Base-by-base conservation (phyloP, 2,113 vertebrate species). In the Silurus meridionalis region DNA sequence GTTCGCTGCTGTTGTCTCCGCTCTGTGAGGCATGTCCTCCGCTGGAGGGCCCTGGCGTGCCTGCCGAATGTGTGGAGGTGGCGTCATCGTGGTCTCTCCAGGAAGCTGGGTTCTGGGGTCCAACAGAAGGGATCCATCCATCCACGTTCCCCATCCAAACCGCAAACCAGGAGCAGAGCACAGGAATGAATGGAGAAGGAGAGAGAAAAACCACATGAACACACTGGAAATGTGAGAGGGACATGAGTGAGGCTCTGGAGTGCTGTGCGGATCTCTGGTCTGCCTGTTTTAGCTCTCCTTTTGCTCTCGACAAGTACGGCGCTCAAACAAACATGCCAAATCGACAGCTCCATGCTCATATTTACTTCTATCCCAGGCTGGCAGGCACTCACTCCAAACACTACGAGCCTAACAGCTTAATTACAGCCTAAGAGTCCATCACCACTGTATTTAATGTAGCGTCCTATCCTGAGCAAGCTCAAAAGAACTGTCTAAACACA, bases 81-180 rank as follows among this genome's bases (percentile, higher is more conserved):
- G 98, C 98, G 90, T 99, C 98, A 93, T 99, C 98, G 6, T 99
- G 98, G 94, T 99, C 98, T 98, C 98, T 96, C 98, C 98, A 99
- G 94, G 98, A 99, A 92, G 97, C 96, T 93, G 98, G 98, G 94
- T 99, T 99, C 98, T 99, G 95, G 88, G 94, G 94, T 94, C 86
- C 53, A 86, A 89, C 83, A 88, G 90, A 88, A 87, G 87, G 88
- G 90, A 92, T 90, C 88, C 91, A 91, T 93, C 95, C 95, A 91
- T 93, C 94, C 95, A 95, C 93, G 93, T 95, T 96, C 94, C 94
- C 92, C 95, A 94, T 96, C 96, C 95, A 95, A 94, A 94, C 94
- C 95, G 91, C 94, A 96, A 94, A 95, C 94, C 93, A 95, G 92
- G 94, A 95, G 92, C 93, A 94, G 92, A 94, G 94, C 94, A 90